Base-by-base conservation (phyloP, 2,888 invertebrate genomes). In the Deilephila porcellus region DNA sequence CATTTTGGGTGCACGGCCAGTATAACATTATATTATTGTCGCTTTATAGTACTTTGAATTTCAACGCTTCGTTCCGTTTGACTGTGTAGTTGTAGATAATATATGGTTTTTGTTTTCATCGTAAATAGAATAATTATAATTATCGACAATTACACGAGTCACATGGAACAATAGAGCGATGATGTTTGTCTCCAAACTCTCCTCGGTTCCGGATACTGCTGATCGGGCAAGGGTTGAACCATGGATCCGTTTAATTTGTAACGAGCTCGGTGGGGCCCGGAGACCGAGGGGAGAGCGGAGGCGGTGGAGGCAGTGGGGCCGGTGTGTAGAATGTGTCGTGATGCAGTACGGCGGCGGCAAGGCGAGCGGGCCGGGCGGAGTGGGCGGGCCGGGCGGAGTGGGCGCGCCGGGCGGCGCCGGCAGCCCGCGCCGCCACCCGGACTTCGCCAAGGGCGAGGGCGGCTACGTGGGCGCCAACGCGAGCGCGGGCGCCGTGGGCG, bases 401-500 rank as follows among this genome's bases (percentile, higher is more conserved):
- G 96, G 96, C 71, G 97, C 97, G 82, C 97, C 97, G 64, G 85
- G 78, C 72, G 88, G 85, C 74, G 85, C 86, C 34, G 70, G 73
- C 73, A 73, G 73, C 76, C 86, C 85, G 75, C 83, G 87, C 76
- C 82, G 85, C 74, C 87, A 84, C 75, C 87, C 95, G 94, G 85
- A 85, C 82, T 85, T 86, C 78, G 84, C 85, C 72, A 85, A 86
- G 72, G 87, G 85, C 25, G 83, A 86, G 75, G 79, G 83, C 63
- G 81, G 82, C 75, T 77, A 83, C 79, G 80, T 78, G 25, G 79
- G 77, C 25, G 80, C 79, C 72, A 78, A 77, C 25, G 74, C 76
- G 52, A 70, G 77, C 73, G 76, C 77, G 70, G 76, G 76, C 67
- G 80, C 75, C 74, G 79, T 77, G 76, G 83, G 80, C 76, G 78